Conservation (phyloP, 2,888 invertebrate genomes). For the Pristionchus fissidentatus region DNA sequence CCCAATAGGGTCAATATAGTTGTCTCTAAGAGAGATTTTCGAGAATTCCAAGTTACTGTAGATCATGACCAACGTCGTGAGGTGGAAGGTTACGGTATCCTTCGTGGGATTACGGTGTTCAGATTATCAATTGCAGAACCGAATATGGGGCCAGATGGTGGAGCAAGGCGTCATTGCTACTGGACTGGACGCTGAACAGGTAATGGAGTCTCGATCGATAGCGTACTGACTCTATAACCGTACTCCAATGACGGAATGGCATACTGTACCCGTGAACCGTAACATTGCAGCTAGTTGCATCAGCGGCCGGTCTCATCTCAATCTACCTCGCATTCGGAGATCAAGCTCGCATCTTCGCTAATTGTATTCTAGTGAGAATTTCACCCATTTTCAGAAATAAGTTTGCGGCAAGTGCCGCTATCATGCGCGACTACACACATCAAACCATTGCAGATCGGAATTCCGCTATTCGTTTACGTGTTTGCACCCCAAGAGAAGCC, state of each 20-base stretch:
- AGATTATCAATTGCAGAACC: too few relatives aligned
- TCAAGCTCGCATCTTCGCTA: constrained; percentile 30
- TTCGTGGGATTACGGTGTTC: too few relatives aligned
- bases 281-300: not conserved
- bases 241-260: too few relatives aligned
- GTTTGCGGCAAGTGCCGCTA: too few relatives aligned
- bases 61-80: too few relatives aligned
- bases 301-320: constrained; percentile 11
- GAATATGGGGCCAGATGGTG: constrained; percentile 29
- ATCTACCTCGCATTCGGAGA: constrained; percentile 34
- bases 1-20: too few relatives aligned
- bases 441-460: constrained; percentile 38
- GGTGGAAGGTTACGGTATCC: too few relatives aligned
- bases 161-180: not conserved
- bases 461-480: constrained; percentile 29
- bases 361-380: constrained; percentile 41
- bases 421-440: too few relatives aligned
- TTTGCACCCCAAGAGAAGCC: constrained; percentile 43
- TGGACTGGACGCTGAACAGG: constrained; percentile 23
- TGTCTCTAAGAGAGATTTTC: not conserved
- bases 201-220: too few relatives aligned
- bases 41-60: not conserved
- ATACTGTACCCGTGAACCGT: too few relatives aligned
- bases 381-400: too few relatives aligned
- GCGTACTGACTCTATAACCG: too few relatives aligned